Conservation (phyloP, 2,888 invertebrate genomes). For the Parnassius glacialis region DNA sequence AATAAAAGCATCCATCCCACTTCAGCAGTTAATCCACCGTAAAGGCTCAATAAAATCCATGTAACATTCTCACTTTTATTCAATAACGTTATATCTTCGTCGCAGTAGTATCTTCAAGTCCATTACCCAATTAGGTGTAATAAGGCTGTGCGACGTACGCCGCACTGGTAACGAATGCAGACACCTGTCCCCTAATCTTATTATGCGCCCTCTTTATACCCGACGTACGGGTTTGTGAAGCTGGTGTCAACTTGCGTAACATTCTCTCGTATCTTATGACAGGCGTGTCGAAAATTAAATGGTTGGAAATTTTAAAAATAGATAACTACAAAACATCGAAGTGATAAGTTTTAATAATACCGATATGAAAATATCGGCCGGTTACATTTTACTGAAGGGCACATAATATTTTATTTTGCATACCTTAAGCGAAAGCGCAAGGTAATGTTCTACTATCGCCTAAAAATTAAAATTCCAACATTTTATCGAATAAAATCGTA, state of each 20-base stretch:
- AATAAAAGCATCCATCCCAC: conserved; percentile 23
- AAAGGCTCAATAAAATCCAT: conserved; percentile 29
- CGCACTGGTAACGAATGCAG: conserved; percentile 53
- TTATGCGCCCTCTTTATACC: conserved; percentile 42
- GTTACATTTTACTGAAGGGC: neutral
- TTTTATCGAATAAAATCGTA: too few species aligned
- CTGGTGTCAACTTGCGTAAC: conserved; percentile 28
- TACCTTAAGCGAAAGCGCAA: too few species aligned
- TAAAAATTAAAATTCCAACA: too few species aligned
- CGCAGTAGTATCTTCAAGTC: conserved; percentile 32
- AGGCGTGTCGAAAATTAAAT: conserved; percentile 12
- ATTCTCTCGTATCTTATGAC: conserved; percentile 11
- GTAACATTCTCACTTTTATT: conserved; percentile 28
- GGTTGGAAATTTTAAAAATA: neutral
- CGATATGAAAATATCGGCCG: neutral
- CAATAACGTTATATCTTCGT: conserved; percentile 31
- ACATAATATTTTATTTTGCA: neutral
- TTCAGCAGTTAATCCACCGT: conserved; percentile 26
- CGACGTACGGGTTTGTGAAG: conserved; percentile 27
- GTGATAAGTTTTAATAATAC: neutral
- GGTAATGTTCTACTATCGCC: too few species aligned
- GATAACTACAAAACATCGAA: neutral
- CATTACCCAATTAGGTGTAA: conserved; percentile 60
- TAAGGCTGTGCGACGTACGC: conserved; percentile 35
- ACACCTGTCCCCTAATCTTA: conserved; percentile 59